Evolutionary conservation across 2,797 vertebrate genomes (phyloP).

Genomic region (Phrynocephalus guinanensis): DNA sequence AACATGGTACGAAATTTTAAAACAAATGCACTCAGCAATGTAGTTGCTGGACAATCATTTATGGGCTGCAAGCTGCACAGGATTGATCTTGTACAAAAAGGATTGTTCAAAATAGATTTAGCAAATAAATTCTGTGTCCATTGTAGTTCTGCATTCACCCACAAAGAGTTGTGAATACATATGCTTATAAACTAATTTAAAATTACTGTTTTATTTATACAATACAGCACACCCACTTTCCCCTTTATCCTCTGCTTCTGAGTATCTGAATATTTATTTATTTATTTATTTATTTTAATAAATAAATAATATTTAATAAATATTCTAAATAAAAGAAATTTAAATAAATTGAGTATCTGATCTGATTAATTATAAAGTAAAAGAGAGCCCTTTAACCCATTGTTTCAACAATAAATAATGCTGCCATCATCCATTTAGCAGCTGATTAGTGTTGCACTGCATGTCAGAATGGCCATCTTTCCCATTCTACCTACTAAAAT

Average conservation of each 20-base stretch:
- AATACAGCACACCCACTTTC: neutral
- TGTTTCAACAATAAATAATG: neutral
- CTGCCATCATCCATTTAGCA: no score
- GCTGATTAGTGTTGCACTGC: no score
- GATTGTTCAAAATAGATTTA: neutral
- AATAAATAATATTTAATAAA: no score
- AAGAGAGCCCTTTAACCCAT: neutral
- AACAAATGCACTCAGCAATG: no score
- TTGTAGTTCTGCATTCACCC: neutral
- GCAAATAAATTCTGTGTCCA: neutral
- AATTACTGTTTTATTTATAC: neutral
- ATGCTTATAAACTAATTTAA: no score
- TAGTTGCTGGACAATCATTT: neutral
- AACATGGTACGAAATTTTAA: neutral
- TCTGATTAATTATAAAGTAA: neutral
- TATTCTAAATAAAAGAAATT: no score
- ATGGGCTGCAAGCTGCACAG: neutral
- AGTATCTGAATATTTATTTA: constrained; percentile 3
- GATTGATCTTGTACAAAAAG: neutral
- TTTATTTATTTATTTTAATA: no score
- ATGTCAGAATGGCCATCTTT: no score
- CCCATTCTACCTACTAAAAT: no score
- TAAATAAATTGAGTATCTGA: neutral
- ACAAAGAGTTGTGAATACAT: neutral
- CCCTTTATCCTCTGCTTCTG: neutral